These are phyloP conservation scores for Oryzias curvinotus DNA, from an alignment of 2,113 vertebrate species.

Conservation along the genomic window DNA sequence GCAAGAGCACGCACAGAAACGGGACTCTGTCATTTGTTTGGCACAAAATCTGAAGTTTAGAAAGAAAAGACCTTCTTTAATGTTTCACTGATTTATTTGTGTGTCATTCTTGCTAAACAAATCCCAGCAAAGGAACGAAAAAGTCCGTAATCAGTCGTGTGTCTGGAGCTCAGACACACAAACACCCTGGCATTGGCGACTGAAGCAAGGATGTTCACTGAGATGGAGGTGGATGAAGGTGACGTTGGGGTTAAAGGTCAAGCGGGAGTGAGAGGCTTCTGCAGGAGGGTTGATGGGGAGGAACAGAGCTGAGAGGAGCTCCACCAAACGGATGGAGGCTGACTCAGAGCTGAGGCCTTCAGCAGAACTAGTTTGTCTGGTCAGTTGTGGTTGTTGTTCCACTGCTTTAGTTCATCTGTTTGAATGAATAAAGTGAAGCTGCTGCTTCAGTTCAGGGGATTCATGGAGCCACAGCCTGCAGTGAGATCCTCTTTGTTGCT, in stretches of 20 bases:
- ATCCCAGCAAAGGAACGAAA: too few relatives aligned
- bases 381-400: constrained; percentile 30
- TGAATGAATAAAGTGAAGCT: constrained; percentile 22
- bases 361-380: constrained; percentile 53
- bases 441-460: constrained; percentile 12
- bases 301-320: not conserved
- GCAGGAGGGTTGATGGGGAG: constrained; percentile 8
- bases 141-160: too few relatives aligned
- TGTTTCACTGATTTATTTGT: too few relatives aligned
- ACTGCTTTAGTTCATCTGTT: constrained; percentile 4
- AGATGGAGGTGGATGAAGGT: not conserved
- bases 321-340: constrained; percentile 33
- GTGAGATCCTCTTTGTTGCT: constrained; percentile 43
- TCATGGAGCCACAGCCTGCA: constrained; percentile 3
- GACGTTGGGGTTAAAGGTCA: constrained; percentile 13
- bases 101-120: too few relatives aligned
- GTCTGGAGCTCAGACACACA: too few relatives aligned
- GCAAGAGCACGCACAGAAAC: too few relatives aligned
- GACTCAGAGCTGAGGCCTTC: constrained; percentile 32
- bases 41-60: too few relatives aligned
- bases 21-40: too few relatives aligned
- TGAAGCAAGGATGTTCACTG: too few relatives aligned
- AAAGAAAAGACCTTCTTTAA: too few relatives aligned
- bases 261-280: not conserved
- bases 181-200: too few relatives aligned